Evolutionary conservation across 2,113 vertebrate species (phyloP).

Genomic region (Capreolus pygargus): DNA sequence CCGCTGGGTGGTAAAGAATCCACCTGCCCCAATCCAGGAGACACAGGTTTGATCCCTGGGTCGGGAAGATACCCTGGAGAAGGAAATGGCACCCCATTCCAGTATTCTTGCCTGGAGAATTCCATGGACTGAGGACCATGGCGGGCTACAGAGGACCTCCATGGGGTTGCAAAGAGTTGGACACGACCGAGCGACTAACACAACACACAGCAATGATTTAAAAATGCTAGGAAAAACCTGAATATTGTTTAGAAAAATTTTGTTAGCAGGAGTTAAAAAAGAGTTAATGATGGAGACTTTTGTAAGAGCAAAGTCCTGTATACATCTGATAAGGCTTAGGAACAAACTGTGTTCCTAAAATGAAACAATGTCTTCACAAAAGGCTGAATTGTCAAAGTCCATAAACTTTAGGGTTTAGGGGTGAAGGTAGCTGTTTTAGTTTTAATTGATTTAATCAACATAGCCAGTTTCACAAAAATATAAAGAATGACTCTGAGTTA

Average conservation of each 20-base stretch:
- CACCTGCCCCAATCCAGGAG: not conserved
- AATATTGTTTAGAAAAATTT: not conserved
- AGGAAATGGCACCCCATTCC: not conserved
- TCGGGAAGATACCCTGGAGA: not conserved
- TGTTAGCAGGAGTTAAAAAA: not conserved
- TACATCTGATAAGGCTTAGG: not conserved
- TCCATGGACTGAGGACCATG: not conserved
- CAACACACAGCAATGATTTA: not conserved
- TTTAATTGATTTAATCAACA: not conserved
- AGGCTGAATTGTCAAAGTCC: not conserved
- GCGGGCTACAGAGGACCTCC: not conserved
- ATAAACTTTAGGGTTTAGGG: not conserved
- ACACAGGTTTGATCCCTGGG: not conserved
- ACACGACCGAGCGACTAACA: not conserved
- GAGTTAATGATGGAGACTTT: not conserved
- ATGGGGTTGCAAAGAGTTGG: not conserved
- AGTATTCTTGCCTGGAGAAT: not conserved
- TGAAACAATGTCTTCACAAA: constrained; percentile 27
- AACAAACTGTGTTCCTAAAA: not conserved
- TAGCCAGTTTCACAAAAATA: not conserved
- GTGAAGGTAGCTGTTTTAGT: not conserved
- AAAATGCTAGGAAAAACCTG: not conserved
- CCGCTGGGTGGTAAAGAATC: not conserved
- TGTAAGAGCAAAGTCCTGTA: not conserved
- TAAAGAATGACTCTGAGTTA: not conserved